Conservation (phyloP, 2,797 vertebrate genomes). For the Sebastes hubbsi region DNA sequence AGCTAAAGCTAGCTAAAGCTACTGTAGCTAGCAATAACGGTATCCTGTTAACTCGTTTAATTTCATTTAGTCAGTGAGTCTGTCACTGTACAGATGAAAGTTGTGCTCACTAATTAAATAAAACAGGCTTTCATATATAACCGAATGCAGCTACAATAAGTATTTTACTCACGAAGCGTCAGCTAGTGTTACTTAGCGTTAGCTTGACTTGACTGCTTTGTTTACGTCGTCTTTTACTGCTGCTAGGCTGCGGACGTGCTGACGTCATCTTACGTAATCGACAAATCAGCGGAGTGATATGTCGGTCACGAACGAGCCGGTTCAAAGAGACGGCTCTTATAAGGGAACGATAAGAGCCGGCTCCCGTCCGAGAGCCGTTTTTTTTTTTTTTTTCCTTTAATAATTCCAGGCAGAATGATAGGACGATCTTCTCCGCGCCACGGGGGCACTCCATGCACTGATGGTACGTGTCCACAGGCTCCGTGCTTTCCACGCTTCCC, state of each 20-base stretch:
- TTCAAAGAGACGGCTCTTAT: no score
- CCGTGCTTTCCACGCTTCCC: no score
- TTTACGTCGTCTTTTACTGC: slow-evolving; percentile 69
- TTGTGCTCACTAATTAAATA: background rate
- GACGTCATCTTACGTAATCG: slow-evolving; percentile 28
- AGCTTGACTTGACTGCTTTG: slow-evolving; percentile 48
- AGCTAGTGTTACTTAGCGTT: slow-evolving; percentile 16
- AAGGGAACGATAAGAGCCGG: no score
- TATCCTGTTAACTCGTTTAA: background rate
- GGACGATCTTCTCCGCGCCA: no score
- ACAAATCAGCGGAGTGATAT: no score
- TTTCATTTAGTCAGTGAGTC: background rate
- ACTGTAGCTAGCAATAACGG: slow-evolving; percentile 24
- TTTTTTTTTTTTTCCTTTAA: no score
- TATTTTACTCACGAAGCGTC: background rate
- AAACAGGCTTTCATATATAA: accelerated
- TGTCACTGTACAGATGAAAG: accelerated
- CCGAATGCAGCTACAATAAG: accelerated
- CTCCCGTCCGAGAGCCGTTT: no score
- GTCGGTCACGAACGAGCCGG: no score
- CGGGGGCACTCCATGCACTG: no score
- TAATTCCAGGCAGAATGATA: no score
- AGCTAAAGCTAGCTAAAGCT: slow-evolving; percentile 47
- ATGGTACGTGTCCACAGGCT: no score
- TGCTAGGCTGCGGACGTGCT: slow-evolving; percentile 73